Evolutionary conservation across 2,797 vertebrate genomes (phyloP).

Genomic region (Thamnophis elegans): DNA sequence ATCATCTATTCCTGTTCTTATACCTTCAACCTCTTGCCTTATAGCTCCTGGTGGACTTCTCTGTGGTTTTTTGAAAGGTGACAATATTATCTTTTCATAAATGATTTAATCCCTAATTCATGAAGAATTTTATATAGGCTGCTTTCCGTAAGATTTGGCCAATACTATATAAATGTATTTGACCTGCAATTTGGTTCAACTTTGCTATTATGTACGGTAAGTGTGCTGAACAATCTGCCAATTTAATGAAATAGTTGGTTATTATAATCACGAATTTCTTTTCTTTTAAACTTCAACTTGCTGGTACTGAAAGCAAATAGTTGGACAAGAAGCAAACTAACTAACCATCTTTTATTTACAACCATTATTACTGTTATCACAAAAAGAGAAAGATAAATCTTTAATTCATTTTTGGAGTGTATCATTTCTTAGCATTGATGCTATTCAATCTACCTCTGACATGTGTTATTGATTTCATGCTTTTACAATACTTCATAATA

Average conservation of each 20-base stretch:
- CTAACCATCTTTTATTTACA: background rate
- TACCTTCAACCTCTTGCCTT: constrained; percentile 73
- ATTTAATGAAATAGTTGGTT: background rate
- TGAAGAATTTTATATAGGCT: background rate
- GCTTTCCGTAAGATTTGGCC: background rate
- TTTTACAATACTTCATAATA: background rate
- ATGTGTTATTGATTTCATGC: background rate
- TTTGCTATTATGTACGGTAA: background rate
- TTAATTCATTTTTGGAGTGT: background rate
- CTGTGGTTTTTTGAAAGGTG: constrained; percentile 68
- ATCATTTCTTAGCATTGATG: background rate
- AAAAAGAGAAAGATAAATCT: background rate
- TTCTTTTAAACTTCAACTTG: background rate
- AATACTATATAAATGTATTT: background rate
- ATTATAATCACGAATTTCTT: background rate
- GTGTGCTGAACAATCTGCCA: background rate
- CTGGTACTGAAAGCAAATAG: background rate
- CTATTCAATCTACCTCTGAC: background rate
- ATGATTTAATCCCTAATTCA: background rate
- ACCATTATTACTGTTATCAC: background rate
- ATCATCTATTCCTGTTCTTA: constrained; percentile 72
- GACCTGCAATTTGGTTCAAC: background rate
- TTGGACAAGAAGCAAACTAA: background rate
- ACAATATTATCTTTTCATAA: background rate
- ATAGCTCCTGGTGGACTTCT: constrained; percentile 67